Evolutionary conservation across 2,797 vertebrate species (phyloP).

Genomic region (Phaenicophaeus curvirostris): DNA sequence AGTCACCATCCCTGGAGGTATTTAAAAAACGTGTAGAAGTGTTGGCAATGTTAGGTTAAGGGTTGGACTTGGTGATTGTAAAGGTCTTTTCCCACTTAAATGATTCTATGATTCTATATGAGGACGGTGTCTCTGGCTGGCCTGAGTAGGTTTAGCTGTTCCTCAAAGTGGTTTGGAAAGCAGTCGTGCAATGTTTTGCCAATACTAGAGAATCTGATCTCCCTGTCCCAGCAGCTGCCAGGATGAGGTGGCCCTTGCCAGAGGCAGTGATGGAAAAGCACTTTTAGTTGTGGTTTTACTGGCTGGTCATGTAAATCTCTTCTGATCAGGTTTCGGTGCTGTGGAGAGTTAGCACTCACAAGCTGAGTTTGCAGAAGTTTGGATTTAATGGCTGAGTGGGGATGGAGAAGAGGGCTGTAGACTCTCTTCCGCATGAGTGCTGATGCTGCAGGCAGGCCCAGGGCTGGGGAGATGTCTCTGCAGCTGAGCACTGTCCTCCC

Average conservation of each 20-base stretch:
- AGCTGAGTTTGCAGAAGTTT: neutral
- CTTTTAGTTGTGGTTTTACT: neutral
- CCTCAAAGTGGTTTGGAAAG: neutral
- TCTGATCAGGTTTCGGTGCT: neutral
- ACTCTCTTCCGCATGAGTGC: neutral
- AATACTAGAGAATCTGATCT: neutral
- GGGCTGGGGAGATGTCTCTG: neutral
- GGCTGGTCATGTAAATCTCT: neutral
- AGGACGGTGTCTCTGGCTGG: neutral
- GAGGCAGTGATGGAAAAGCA: neutral
- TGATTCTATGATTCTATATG: too few species aligned
- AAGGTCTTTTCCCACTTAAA: too few species aligned
- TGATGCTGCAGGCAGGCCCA: neutral
- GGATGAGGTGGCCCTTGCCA: neutral
- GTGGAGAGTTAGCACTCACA: neutral
- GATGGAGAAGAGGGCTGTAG: neutral
- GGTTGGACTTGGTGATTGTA: too few species aligned
- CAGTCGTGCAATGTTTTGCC: neutral
- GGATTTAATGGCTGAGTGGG: neutral
- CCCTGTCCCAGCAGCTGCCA: neutral
- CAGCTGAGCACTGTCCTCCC: neutral
- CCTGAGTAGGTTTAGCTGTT: neutral
- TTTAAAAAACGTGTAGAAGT: too few species aligned
- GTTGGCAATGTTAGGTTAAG: too few species aligned
- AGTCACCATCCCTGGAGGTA: too few species aligned